Evolutionary conservation across 1,140 invertebrate genomes (phyloP), one percentile per base, ranked within the genome.

Genomic region (Drosophila grimshawi): DNA sequence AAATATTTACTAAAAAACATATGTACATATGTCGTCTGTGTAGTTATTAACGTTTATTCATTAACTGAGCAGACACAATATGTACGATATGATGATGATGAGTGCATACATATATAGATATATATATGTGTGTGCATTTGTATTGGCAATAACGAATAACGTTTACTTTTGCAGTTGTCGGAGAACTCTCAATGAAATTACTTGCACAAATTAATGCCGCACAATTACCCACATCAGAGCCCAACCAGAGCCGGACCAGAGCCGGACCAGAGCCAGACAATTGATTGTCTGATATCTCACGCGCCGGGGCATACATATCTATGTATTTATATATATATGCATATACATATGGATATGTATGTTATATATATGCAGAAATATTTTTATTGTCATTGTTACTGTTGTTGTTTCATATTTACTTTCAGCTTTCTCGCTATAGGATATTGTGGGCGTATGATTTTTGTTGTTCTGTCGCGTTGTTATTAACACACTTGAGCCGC

Each of bases 191-290:
- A 86, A 82, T 88, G 83, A 79, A 88, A 86, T 86, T 86, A 86
- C 76, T 88, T 86, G 83, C 82, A 86, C 82, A 86, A 86, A 86
- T 85, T 86, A 85, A 81, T 81, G 81, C 77, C 77, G 64, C 68
- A 80, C 72, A 85, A 75, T 80, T 78, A 72, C 77, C 81, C 72
- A 70, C 66, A 75, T 64, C 71, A 60, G 70, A 61, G 19, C 19
- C 19, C 1, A 19, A 19, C 19, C 19, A 19, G 19, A 19, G 67
- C 33, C 65, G 69, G 55, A 19, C 19, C 19, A 19, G 19, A 19
- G 67, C 33, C 65, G 69, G 55, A 61, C 64, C n/a, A 19, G 62
- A 66, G 76, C 65, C 75, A 76, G 80, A 80, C 80, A 86, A 86
- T 86, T 86, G 79, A 86, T 86, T 79, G 82, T 78, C 69, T 75